Evolutionary conservation across 2,113 vertebrate species (phyloP).

Genomic region (Gavialis gangeticus): DNA sequence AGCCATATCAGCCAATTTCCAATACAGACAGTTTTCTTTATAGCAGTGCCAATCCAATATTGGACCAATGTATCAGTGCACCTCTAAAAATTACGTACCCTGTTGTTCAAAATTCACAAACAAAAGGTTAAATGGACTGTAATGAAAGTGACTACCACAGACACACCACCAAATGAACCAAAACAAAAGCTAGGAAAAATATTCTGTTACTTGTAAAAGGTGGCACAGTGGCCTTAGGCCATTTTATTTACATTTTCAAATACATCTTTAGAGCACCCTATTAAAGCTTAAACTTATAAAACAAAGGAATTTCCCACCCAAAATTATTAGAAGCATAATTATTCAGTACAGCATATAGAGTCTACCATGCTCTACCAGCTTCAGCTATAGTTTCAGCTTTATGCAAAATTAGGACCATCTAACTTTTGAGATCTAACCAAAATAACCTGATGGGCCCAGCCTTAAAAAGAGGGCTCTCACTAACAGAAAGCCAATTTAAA

Average conservation of each 20-base stretch:
- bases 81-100: neutral
- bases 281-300: neutral
- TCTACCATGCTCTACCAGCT: neutral
- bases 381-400: too few relatives aligned
- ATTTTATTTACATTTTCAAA: neutral
- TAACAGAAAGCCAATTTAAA: too few relatives aligned
- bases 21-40: too few relatives aligned
- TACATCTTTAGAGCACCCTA: neutral
- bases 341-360: neutral
- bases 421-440: too few relatives aligned
- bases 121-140: rapidly evolving
- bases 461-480: too few relatives aligned
- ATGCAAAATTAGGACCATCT: neutral
- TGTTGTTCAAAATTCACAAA: neutral
- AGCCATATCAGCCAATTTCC: too few relatives aligned
- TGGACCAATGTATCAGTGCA: too few relatives aligned
- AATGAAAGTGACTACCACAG: neutral
- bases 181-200: rapidly evolving
- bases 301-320: neutral
- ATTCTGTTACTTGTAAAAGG: neutral
- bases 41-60: too few relatives aligned
- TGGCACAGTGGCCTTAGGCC: neutral
- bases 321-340: neutral
- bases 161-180: neutral
- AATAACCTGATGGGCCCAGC: too few relatives aligned